Evolutionary conservation across 2,888 invertebrate genomes (phyloP).

Genomic region (Cyrtodaria siliqua): DNA sequence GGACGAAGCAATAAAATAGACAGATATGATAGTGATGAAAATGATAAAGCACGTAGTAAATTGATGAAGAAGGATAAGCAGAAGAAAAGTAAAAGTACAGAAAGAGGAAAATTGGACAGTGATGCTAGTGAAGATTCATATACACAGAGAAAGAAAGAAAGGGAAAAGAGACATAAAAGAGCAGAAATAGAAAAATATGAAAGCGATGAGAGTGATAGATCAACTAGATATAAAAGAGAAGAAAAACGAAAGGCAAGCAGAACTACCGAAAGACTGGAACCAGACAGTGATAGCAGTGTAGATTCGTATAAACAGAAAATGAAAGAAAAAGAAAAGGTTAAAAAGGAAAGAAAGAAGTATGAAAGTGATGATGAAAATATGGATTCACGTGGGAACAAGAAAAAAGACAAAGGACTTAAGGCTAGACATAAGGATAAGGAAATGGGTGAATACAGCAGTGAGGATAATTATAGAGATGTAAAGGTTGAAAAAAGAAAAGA

Average conservation of each 20-base stretch:
- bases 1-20: slow-evolving; percentile 21
- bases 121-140: slow-evolving; percentile 19
- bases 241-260: not conserved
- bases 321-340: not conserved
- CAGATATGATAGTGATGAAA: slow-evolving; percentile 4
- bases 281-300: slow-evolving; percentile 6
- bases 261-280: slow-evolving; percentile 10
- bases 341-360: not conserved
- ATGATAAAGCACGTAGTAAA: not conserved
- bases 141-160: slow-evolving; percentile 10
- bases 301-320: slow-evolving; percentile 6
- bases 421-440: not conserved
- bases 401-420: not conserved
- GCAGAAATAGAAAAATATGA: slow-evolving; percentile 31
- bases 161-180: slow-evolving; percentile 24
- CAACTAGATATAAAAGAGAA: not conserved
- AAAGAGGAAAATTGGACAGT: slow-evolving; percentile 24
- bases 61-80: slow-evolving; percentile 14
- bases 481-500: not conserved
- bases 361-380: slow-evolving; percentile 8
- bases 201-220: slow-evolving; percentile 6
- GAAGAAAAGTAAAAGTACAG: not conserved
- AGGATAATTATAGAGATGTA: not conserved
- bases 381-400: not conserved
- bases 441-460: slow-evolving; percentile 3